Evolutionary conservation across 1,140 invertebrate genomes (phyloP).

Genomic region (Drosophila insularis): DNA sequence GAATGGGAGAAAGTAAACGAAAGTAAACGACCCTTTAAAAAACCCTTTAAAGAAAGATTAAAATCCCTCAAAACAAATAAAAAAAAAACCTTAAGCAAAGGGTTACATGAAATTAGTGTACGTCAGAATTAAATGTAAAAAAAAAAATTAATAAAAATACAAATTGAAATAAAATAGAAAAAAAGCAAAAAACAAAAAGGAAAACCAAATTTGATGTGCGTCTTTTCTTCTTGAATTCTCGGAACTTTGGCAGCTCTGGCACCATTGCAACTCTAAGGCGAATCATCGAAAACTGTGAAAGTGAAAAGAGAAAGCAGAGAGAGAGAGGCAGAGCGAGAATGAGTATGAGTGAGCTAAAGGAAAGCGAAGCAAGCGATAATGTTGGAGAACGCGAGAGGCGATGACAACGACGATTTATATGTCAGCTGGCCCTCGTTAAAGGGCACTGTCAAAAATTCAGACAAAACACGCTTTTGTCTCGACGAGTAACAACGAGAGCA

Average conservation of each 20-base stretch:
- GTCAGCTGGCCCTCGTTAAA: conserved; percentile 50
- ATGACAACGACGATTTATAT: conserved; percentile 65
- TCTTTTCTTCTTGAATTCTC: not conserved
- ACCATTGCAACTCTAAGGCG: conserved; percentile 38
- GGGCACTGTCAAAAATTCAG: conserved; percentile 39
- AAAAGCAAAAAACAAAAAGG: conserved; percentile 12
- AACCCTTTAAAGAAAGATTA: too few species aligned
- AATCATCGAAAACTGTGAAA: conserved; percentile 14
- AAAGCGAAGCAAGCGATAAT: conserved; percentile 26
- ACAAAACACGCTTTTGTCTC: conserved; percentile 19
- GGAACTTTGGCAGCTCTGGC: conserved; percentile 40
- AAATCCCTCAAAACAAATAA: too few species aligned
- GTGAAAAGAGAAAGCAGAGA: not conserved
- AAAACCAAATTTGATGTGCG: too few species aligned
- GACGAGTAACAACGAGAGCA: conserved; percentile 6
- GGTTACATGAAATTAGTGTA: conserved; percentile 59
- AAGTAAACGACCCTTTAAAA: not conserved
- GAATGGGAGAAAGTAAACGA: not conserved
- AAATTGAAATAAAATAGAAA: conserved; percentile 43
- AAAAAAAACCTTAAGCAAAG: conserved; percentile 6
- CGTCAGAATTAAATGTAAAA: conserved; percentile 75
- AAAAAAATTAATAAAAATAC: conserved; percentile 35
- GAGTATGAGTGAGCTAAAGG: not conserved
- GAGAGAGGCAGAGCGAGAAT: not conserved
- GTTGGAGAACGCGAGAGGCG: conserved; percentile 39